Evolutionary conservation across 2,797 vertebrate genomes (phyloP), one percentile per base, ranked within the genome.

Genomic region (Morus bassanus): DNA sequence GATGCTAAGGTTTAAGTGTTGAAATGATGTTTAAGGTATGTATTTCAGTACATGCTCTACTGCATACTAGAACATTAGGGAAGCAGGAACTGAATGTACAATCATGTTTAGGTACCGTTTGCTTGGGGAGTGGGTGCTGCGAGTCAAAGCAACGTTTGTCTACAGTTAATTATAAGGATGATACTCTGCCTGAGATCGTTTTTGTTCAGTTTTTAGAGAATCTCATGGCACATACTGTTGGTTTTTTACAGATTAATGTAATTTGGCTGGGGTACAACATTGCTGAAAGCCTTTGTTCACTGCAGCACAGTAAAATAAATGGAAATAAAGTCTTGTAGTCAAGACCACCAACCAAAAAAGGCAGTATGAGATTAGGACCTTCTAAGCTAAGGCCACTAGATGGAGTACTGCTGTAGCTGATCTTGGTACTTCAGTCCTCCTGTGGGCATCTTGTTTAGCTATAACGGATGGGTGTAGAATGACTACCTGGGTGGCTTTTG

Each of bases 331-430:
- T 35, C 1, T 18, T 4, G 4, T 51, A 57, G 61, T 73, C 24
- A 2, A 1, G 7, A 59, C 24, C 51, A n/a, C 9, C 61, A 46
- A 4, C 27, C n/a, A 6, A 67, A 73, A 82, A 33, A 67, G 25
- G 39, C 1, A 0, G 6, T 45, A 11, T 8, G 37, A 27, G 23
- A 39, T 70, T 89, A 27, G 50, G 31, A 30, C 41, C 54, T 53
- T 75, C 30, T 53, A 41, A 88, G 25, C 27, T n/a, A 48, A 33
- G 70, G 39, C 97, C 98, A 69, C 97, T 97, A 98, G 97, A 76
- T 96, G 98, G 98, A 76, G 96, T 70, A 61, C 28, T 96, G 86
- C 56, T 46, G 31, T 91, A 59, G 17, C 4, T 78, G 81, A 31
- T 57, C 89, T 89, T 35, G 27, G 3, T 86, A 4, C 45, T 67